These are phyloP conservation scores for Pluvialis apricaria DNA, from an alignment of 2,113 vertebrate genomes.

Conservation along the genomic window DNA sequence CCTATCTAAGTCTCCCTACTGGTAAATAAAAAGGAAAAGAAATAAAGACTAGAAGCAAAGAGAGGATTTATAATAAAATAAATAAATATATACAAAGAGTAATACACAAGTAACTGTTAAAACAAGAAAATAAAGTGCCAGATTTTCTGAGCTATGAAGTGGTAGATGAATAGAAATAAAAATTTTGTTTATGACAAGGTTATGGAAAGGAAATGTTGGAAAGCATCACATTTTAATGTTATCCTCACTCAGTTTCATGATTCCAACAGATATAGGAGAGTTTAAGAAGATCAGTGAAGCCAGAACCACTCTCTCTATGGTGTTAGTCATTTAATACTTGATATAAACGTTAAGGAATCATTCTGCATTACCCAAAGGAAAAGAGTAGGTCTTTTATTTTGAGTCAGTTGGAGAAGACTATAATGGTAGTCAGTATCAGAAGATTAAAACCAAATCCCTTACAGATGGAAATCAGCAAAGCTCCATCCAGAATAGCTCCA, in stretches of 20 bases:
- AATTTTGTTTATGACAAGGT: neutral
- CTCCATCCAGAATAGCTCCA: neutral
- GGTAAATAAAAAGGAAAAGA: conserved; percentile 50
- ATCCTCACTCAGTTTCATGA: neutral
- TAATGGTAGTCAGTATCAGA: neutral
- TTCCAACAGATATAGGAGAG: neutral
- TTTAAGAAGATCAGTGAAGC: neutral
- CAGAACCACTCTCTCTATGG: neutral
- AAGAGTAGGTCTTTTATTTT: neutral
- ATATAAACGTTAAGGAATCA: neutral
- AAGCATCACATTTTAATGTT: neutral
- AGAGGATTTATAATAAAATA: conserved; percentile 45
- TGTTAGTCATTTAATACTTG: neutral
- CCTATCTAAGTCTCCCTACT: conserved; percentile 62
- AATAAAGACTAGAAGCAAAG: conserved; percentile 39
- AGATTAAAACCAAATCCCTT: conserved; percentile 13
- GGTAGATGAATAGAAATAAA: neutral
- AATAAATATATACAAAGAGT: conserved; percentile 9
- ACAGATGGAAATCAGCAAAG: neutral
- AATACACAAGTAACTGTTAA: conserved; percentile 5
- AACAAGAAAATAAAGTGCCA: neutral
- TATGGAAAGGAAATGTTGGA: neutral
- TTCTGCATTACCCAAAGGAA: neutral
- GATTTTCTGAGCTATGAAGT: neutral
- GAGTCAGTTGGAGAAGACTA: neutral